Evolutionary conservation across 1,140 invertebrate genomes (phyloP).

Genomic region (Manduca sexta): DNA sequence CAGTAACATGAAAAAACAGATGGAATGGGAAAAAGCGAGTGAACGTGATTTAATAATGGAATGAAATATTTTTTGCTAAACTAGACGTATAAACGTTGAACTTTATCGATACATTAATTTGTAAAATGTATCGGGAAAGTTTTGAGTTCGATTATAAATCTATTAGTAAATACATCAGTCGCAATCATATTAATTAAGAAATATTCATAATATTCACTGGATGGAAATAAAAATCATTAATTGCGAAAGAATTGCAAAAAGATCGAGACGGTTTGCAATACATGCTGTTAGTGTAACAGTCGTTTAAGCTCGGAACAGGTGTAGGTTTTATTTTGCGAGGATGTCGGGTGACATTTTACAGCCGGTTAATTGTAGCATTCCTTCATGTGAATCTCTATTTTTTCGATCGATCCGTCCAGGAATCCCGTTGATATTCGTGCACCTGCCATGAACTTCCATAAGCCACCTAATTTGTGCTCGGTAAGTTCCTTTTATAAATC

Average conservation of each 20-base stretch:
- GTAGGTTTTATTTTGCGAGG: slow-evolving; percentile 36
- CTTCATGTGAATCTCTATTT: slow-evolving; percentile 9
- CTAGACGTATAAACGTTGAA: no score
- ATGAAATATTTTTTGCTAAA: no score
- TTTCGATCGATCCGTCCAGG: slow-evolving; percentile 27
- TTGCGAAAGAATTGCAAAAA: no score
- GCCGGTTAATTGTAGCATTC: slow-evolving; percentile 45
- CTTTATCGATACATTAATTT: no score
- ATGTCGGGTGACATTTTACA: slow-evolving; percentile 59
- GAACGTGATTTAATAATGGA: not conserved
- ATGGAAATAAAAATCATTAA: no score
- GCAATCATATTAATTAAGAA: no score
- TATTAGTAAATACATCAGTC: no score
- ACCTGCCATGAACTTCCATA: slow-evolving; percentile 28
- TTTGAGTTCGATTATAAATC: no score
- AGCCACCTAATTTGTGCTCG: slow-evolving; percentile 8
- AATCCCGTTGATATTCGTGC: slow-evolving; percentile 45
- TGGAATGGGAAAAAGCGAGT: not conserved
- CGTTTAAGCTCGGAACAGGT: slow-evolving; percentile 26
- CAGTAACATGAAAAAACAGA: slow-evolving; percentile 10
- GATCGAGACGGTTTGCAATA: slow-evolving; percentile 3
- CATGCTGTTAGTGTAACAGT: slow-evolving; percentile 8
- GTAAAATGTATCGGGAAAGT: no score
- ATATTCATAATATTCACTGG: no score
- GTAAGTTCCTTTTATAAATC: slow-evolving; percentile 2